Evolutionary conservation across 2,888 invertebrate species (phyloP).

Genomic region (Tridacna gigas): DNA sequence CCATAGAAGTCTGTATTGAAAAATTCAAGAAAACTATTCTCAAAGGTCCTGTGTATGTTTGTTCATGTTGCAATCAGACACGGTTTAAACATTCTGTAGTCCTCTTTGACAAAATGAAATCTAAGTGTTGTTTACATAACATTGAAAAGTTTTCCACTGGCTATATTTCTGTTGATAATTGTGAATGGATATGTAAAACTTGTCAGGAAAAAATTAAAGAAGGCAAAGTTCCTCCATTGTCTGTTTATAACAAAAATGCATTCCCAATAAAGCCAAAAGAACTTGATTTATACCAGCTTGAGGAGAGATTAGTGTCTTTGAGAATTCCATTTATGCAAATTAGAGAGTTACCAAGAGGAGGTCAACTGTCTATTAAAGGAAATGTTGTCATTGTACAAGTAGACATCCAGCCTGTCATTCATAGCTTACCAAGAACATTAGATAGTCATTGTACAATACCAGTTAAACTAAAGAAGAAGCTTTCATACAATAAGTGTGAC

Average conservation of each 20-base stretch:
- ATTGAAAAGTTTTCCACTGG: too few species aligned
- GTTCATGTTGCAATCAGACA: too few species aligned
- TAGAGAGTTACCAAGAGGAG: conserved; percentile 55
- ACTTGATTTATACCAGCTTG: background rate
- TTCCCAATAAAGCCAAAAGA: conserved; percentile 11
- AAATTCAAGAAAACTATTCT: too few species aligned
- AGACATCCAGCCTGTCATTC: conserved; percentile 60
- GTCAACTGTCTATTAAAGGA: conserved; percentile 62
- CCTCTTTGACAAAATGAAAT: background rate
- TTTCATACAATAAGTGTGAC: conserved; percentile 37
- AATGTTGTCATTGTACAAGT: conserved; percentile 67
- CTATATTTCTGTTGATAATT: too few species aligned
- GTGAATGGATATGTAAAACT: too few species aligned
- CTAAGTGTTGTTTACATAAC: too few species aligned
- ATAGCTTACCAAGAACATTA: conserved; percentile 36
- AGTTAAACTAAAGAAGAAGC: too few species aligned
- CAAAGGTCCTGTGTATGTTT: too few species aligned
- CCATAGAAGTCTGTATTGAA: too few species aligned
- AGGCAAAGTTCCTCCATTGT: background rate
- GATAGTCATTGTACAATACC: conserved; percentile 57
- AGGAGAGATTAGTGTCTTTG: background rate
- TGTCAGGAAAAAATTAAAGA: too few species aligned
- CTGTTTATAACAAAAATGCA: background rate
- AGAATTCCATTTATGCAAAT: background rate
- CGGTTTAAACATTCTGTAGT: too few species aligned